Evolutionary conservation across 2,888 invertebrate genomes (phyloP).

Genomic region (Digitonthophagus gazella): DNA sequence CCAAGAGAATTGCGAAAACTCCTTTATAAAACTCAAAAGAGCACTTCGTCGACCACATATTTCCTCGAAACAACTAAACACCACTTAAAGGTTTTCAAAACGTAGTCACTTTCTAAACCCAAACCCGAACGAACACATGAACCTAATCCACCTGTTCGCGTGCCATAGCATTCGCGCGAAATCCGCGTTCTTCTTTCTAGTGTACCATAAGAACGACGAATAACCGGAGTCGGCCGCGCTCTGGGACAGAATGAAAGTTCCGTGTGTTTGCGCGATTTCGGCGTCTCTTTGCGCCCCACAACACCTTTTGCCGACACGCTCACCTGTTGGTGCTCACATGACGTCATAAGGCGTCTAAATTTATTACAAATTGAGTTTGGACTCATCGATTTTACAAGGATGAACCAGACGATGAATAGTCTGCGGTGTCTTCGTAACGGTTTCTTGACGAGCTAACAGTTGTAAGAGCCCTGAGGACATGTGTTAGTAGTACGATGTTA

Average conservation of each 20-base stretch:
- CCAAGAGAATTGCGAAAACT: neutral
- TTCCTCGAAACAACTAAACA: neutral
- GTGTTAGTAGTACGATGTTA: constrained; percentile 23
- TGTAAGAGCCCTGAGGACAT: constrained; percentile 30
- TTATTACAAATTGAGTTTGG: neutral
- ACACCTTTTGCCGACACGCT: too few species aligned
- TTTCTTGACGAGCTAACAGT: constrained; percentile 27
- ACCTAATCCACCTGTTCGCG: neutral
- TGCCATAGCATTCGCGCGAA: neutral
- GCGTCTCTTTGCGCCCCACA: neutral
- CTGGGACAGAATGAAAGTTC: neutral
- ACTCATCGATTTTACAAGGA: neutral
- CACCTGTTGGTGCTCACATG: neutral
- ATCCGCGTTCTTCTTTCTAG: neutral
- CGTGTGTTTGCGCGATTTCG: neutral
- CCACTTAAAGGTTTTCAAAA: neutral
- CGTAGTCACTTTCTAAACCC: neutral
- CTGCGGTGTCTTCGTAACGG: constrained; percentile 28
- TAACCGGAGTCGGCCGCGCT: neutral
- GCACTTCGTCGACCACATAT: neutral
- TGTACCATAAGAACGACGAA: neutral
- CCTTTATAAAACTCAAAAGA: neutral
- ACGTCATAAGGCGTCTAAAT: neutral
- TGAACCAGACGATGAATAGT: neutral
- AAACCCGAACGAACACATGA: neutral